These are phyloP conservation scores for Setophaga coronata DNA, from an alignment of 2,113 vertebrate genomes.

Conservation along the genomic window DNA sequence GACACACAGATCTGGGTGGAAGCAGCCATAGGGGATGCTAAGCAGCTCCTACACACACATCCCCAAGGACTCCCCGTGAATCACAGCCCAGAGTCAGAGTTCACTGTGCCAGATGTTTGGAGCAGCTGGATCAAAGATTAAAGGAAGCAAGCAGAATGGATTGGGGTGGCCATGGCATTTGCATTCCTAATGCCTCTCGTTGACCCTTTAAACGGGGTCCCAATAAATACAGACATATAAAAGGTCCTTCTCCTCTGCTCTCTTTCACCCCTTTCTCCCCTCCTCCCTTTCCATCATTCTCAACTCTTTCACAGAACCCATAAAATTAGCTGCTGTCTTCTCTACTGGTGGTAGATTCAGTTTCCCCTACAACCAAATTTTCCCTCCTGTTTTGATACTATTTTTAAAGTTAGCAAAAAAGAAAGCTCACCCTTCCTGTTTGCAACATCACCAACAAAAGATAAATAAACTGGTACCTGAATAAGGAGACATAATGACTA, in stretches of 20 bases:
- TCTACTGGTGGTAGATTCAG: not conserved
- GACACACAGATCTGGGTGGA: not conserved
- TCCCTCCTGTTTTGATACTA: not conserved
- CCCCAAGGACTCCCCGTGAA: not conserved
- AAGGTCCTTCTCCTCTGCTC: not conserved
- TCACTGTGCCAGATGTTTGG: constrained; percentile 49
- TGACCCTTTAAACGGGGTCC: not conserved
- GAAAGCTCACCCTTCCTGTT: not conserved
- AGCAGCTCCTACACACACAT: not conserved
- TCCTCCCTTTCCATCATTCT: not conserved
- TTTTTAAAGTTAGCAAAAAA: not conserved
- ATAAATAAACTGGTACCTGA: not conserved
- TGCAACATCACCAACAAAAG: not conserved
- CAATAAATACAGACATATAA: not conserved
- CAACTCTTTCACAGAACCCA: not conserved
- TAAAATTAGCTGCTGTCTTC: not conserved
- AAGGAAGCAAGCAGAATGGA: constrained; percentile 6
- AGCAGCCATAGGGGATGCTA: not conserved
- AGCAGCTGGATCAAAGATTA: constrained; percentile 50
- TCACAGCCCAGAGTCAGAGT: not conserved
- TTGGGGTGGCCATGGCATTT: not conserved
- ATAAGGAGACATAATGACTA: not conserved
- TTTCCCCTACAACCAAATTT: not conserved
- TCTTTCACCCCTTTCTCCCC: not conserved
- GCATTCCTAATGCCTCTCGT: not conserved